These are phyloP conservation scores for Mya arenaria DNA, from an alignment of 1,140 invertebrate genomes.

Conservation along the genomic window DNA sequence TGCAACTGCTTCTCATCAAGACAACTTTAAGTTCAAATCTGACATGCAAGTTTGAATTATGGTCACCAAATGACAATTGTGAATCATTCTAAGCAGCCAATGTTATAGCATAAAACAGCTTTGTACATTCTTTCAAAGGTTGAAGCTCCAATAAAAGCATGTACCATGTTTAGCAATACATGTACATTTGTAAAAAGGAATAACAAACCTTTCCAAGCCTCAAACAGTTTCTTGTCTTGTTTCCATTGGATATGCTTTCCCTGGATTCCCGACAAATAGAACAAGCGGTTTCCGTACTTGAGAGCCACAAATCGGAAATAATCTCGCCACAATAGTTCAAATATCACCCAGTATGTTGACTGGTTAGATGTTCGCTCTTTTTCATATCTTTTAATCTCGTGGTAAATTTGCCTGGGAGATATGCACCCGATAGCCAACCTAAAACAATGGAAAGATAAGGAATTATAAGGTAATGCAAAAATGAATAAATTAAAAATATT, in stretches of 20 bases:
- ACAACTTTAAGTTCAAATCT: too few species aligned
- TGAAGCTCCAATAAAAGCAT: too few species aligned
- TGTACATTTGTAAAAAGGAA: too few species aligned
- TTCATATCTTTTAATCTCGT: conserved; percentile 80
- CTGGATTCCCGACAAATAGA: conserved; percentile 69
- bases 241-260: conserved; percentile 77
- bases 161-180: too few species aligned
- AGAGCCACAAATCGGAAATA: conserved; percentile 81
- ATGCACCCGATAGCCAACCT: conserved; percentile 80
- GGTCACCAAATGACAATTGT: too few species aligned
- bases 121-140: too few species aligned
- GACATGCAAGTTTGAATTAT: too few species aligned
- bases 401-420: conserved; percentile 79
- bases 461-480: background rate
- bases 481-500: too few species aligned
- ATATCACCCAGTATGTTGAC: conserved; percentile 81
- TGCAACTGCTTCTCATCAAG: too few species aligned
- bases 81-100: too few species aligned
- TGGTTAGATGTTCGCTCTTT: conserved; percentile 75
- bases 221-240: conserved; percentile 72
- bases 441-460: conserved; percentile 3
- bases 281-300: conserved; percentile 80
- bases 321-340: conserved; percentile 81
- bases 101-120: too few species aligned
- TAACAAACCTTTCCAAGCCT: conserved; percentile 78